Conservation (phyloP, 2,888 invertebrate species). For the Cheilosia impressa region DNA sequence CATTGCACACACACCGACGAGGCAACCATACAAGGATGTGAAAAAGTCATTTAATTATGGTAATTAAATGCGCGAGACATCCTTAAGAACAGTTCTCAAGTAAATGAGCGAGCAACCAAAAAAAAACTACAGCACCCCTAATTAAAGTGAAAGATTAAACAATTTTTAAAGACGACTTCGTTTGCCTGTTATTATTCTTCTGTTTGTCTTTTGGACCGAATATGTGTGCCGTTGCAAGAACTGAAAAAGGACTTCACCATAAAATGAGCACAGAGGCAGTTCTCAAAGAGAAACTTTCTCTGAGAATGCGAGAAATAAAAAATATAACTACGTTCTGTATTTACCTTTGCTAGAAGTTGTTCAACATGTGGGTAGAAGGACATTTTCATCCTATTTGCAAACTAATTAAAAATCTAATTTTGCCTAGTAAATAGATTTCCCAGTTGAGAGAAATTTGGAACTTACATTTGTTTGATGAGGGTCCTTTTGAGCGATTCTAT, state of each 20-base stretch:
- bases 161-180: constrained; percentile 44
- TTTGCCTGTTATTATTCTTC: constrained; percentile 6
- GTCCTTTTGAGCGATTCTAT: constrained; percentile 7
- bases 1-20: background rate
- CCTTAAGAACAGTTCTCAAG: constrained; percentile 27
- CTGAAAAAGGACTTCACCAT: constrained; percentile 31
- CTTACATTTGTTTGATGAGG: constrained; percentile 7
- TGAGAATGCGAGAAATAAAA: constrained; percentile 12
- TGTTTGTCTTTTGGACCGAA: constrained; percentile 46
- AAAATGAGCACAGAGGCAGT: constrained; percentile 38
- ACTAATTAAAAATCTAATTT: constrained; percentile 69
- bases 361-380: constrained; percentile 13
- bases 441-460: background rate
- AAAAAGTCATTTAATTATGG: constrained; percentile 68
- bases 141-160: constrained; percentile 61
- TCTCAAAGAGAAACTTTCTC: constrained; percentile 40
- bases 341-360: constrained; percentile 38
- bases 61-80: constrained; percentile 66
- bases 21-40: constrained; percentile 23
- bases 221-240: constrained; percentile 31
- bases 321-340: constrained; percentile 36
- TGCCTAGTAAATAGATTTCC: constrained; percentile 44
- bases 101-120: background rate
- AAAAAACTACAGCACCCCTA: constrained; percentile 20
- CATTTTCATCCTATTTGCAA: constrained; percentile 58